Percentiles rank a stretch among this genome's conserved stretches.
Evolutionary conservation across 2,797 vertebrate species (phyloP).

Genomic region (Protonibea diacanthus): DNA sequence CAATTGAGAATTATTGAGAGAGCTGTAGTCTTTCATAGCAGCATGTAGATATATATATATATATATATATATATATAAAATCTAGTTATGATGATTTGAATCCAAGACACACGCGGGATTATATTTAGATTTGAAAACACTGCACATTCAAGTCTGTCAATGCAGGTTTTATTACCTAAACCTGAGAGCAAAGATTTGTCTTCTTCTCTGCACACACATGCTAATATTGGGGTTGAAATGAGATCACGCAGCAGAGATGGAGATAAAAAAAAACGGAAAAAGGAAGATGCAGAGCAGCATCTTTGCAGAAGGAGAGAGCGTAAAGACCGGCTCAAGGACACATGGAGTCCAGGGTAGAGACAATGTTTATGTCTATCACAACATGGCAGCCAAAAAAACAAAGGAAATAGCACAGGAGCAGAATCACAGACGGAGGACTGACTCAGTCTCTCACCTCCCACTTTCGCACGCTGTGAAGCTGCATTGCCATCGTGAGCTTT

Average conservation of each 20-base stretch:
- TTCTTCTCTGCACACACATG: background rate
- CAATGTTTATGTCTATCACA: conserved; percentile 59
- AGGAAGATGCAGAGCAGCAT: conserved; percentile 13
- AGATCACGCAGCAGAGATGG: conserved; percentile 18
- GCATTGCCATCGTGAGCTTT: conserved; percentile 37
- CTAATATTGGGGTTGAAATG: conserved; percentile 20
- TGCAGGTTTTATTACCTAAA: background rate
- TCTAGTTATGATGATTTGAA: background rate
- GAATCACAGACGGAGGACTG: conserved; percentile 70
- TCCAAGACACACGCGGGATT: background rate
- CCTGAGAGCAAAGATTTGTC: conserved; percentile 1
- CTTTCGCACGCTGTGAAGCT: conserved; percentile 63
- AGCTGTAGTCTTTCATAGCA: conserved; percentile 17
- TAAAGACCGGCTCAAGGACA: conserved; percentile 44
- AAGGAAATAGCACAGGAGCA: conserved; percentile 20
- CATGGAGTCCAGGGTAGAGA: conserved; percentile 37
- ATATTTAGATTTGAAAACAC: conserved; percentile 4
- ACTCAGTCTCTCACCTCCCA: conserved; percentile 78
- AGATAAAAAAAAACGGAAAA: conserved; percentile 5
- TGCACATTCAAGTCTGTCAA: too few relatives aligned
- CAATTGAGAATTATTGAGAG: conserved; percentile 58
- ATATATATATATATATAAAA: background rate
- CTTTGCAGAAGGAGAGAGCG: conserved; percentile 1
- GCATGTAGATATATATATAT: conserved; percentile 1
- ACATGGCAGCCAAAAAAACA: conserved; percentile 20